Evolutionary conservation across 2,888 invertebrate species (phyloP).

Genomic region (Caenorhabditis macrosperma): DNA sequence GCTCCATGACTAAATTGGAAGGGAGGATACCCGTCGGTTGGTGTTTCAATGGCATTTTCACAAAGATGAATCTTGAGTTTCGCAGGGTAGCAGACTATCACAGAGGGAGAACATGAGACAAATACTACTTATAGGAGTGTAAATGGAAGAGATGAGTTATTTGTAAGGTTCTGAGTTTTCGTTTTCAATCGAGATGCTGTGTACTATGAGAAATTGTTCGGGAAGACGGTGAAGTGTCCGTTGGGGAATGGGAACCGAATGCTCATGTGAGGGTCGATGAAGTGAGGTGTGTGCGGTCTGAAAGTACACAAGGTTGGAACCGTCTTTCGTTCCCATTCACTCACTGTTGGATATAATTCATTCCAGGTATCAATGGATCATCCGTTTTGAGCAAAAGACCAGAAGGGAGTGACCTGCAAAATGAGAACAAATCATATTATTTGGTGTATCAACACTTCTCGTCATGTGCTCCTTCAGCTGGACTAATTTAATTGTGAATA

Average conservation of each 20-base stretch:
- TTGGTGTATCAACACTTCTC: background rate
- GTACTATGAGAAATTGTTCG: constrained; percentile 23
- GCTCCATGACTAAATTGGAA: constrained; percentile 12
- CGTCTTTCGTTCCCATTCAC: background rate
- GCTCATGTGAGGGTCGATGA: constrained; percentile 19
- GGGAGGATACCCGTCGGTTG: constrained; percentile 23
- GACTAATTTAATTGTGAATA: constrained; percentile 14
- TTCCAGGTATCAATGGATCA: constrained; percentile 32
- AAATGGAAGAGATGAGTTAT: constrained; percentile 1
- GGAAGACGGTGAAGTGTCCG: constrained; percentile 15
- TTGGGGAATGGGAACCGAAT: background rate
- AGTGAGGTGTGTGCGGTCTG: constrained; percentile 41
- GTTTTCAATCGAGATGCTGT: background rate
- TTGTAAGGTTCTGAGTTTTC: background rate
- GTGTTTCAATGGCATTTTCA: constrained; percentile 50
- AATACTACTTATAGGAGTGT: constrained; percentile 2
- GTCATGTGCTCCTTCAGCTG: constrained; percentile 4
- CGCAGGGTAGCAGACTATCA: constrained; percentile 18
- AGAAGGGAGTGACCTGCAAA: constrained; percentile 29
- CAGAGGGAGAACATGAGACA: constrained; percentile 47
- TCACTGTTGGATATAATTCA: constrained; percentile 35
- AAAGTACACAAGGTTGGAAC: background rate
- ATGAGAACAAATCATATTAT: constrained; percentile 7
- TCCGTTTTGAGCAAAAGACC: constrained; percentile 42
- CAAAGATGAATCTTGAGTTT: background rate